phyloP scores from a whole-genome alignment of 1,140 invertebrate species.

The Reticulitermes speratus region DNA sequence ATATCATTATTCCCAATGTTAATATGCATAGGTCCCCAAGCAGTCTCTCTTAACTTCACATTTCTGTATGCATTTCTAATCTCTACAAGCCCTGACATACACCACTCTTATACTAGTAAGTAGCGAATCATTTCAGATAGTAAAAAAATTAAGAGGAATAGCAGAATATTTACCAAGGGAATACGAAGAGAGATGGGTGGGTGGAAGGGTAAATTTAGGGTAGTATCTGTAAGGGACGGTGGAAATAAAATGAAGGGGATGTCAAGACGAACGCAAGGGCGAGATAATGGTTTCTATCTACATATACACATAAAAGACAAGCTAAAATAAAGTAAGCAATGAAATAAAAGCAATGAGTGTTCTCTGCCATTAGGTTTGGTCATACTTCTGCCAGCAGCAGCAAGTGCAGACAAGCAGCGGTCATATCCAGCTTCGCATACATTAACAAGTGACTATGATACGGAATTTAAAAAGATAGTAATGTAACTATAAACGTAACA shows the following conservation, averaged over 20 bases:
- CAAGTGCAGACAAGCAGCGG: neutral
- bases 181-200: conserved; percentile 7
- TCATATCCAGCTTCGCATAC: too few relatives aligned
- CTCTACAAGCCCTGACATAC: neutral
- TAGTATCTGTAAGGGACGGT: neutral
- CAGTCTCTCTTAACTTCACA: too few relatives aligned
- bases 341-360: conserved; percentile 1
- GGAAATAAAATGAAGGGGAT: neutral
- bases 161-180: neutral
- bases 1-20: too few relatives aligned
- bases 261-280: neutral
- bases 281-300: conserved; percentile 15
- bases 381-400: neutral
- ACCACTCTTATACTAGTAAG: neutral
- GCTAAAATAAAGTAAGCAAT: conserved; percentile 4
- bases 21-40: too few relatives aligned
- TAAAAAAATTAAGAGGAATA: neutral
- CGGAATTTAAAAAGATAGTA: too few relatives aligned
- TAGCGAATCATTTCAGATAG: neutral
- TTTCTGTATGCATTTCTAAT: too few relatives aligned
- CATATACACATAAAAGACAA: neutral
- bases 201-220: conserved; percentile 6
- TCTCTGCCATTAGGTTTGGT: neutral
- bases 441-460: too few relatives aligned
- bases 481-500: too few relatives aligned